A percentile compares a stretch with the other conserved stretches of the same genome.
Evolutionary conservation across 2,888 invertebrate species (phyloP).

Genomic region (Pandemis corylana): DNA sequence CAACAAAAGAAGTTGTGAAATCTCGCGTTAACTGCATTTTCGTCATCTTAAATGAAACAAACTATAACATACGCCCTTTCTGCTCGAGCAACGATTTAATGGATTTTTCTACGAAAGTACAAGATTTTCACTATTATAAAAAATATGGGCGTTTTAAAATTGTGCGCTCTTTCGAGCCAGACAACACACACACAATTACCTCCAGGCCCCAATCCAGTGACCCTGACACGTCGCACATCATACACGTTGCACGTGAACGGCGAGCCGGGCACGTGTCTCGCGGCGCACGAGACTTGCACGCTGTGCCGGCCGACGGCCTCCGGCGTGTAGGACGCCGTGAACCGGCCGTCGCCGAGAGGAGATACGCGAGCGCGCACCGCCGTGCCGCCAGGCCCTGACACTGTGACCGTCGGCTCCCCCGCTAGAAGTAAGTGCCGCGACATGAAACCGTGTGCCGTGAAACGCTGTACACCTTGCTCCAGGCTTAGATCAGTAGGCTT

Average conservation of each 20-base stretch:
- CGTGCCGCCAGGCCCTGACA: slow-evolving; percentile 93
- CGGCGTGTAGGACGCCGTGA: slow-evolving; percentile 92
- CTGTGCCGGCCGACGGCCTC: slow-evolving; percentile 94
- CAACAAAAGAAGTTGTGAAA: too few species aligned
- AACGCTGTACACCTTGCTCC: not conserved
- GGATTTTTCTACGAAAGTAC: too few species aligned
- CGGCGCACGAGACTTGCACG: slow-evolving; percentile 92
- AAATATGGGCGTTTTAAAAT: too few species aligned
- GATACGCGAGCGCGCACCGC: slow-evolving; percentile 90
- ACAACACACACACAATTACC: slow-evolving; percentile 53
- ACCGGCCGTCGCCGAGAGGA: slow-evolving; percentile 87
- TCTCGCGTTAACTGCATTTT: too few species aligned
- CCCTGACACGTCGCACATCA: slow-evolving; percentile 93
- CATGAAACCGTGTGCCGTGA: not conserved
- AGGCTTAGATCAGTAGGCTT: not conserved
- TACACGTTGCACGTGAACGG: slow-evolving; percentile 98
- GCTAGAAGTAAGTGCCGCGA: slow-evolving; percentile 59
- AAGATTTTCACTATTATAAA: too few species aligned
- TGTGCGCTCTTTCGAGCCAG: too few species aligned
- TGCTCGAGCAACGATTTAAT: too few species aligned
- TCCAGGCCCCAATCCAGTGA: slow-evolving; percentile 86
- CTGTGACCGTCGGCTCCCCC: slow-evolving; percentile 88
- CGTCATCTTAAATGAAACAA: too few species aligned
- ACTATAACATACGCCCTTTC: too few species aligned
- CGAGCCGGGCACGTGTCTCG: slow-evolving; percentile 94